Conservation (phyloP, 2,797 vertebrate species). For the Thripadectes ignobilis region DNA sequence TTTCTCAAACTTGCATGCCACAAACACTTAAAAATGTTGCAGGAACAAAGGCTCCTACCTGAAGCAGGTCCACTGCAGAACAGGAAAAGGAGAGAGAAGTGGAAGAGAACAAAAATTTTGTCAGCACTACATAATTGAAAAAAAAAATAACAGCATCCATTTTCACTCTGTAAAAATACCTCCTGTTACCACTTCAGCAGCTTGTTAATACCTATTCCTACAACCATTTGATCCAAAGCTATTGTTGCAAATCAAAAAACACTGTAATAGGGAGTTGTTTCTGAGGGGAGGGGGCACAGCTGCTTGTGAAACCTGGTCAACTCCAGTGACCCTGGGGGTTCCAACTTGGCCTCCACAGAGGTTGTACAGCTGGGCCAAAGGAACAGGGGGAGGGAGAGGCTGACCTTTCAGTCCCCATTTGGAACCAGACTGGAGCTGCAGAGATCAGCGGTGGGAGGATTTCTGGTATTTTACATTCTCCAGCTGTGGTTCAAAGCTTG, state of each 20-base stretch:
- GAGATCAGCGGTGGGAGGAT: neutral
- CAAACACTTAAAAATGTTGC: neutral
- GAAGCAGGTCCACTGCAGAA: neutral
- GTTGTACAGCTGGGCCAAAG: neutral
- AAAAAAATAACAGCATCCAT: neutral
- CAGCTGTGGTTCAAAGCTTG: neutral
- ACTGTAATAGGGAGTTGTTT: neutral
- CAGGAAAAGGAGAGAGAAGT: rapidly evolving
- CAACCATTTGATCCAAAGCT: neutral
- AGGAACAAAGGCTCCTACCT: neutral
- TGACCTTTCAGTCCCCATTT: neutral
- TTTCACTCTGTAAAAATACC: neutral
- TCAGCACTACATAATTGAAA: neutral
- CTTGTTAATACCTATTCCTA: neutral
- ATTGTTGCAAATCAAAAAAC: neutral
- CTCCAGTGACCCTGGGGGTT: neutral
- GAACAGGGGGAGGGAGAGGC: neutral
- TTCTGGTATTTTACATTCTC: neutral
- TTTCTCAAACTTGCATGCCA: neutral
- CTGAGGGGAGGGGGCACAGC: neutral
- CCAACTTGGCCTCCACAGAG: neutral
- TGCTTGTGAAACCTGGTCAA: neutral
- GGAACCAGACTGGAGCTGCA: neutral
- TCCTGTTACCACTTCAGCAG: neutral
- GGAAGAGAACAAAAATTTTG: neutral